Percentiles rank a stretch among this genome's conserved stretches.
Evolutionary conservation across 2,888 invertebrate genomes (phyloP).

Genomic region (Andrena flavipes): DNA sequence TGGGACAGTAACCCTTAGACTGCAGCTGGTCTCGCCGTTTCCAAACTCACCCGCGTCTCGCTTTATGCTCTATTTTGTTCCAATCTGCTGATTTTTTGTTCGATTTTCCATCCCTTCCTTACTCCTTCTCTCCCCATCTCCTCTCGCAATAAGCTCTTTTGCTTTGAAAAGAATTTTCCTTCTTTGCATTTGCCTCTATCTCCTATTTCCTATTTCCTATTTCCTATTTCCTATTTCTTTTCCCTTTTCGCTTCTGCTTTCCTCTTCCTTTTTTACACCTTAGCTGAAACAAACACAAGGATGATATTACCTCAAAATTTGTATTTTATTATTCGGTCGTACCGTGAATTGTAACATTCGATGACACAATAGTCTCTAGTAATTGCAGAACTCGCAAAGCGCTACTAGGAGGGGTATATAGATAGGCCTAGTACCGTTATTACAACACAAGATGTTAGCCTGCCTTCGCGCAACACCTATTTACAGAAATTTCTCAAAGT

Average conservation of each 20-base stretch:
- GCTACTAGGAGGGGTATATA: constrained; percentile 38
- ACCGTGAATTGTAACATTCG: constrained; percentile 28
- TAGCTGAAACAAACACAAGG: constrained; percentile 6
- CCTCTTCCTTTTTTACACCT: constrained; percentile 8
- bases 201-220: constrained; percentile 10
- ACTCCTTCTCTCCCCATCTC: neutral
- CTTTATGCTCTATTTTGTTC: constrained; percentile 47
- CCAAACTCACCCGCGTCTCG: constrained; percentile 52
- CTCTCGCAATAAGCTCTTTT: constrained; percentile 4
- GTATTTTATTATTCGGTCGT: constrained; percentile 12
- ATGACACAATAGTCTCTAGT: constrained; percentile 52
- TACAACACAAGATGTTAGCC: constrained; percentile 36
- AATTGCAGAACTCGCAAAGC: constrained; percentile 64
- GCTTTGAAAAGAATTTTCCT: neutral
- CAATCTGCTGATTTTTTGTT: constrained; percentile 44
- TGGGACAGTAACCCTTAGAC: constrained; percentile 60
- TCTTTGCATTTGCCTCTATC: constrained; percentile 8
- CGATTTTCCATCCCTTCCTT: constrained; percentile 30
- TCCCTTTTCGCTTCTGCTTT: neutral
- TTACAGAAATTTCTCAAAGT: constrained; percentile 22
- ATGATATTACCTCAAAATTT: constrained; percentile 29
- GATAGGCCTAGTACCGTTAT: constrained; percentile 53
- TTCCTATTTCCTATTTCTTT: constrained; percentile 13
- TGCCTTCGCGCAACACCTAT: constrained; percentile 34
- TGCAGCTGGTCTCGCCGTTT: constrained; percentile 77